Evolutionary conservation across 2,888 invertebrate genomes (phyloP).

Genomic region (Brenthis ino): DNA sequence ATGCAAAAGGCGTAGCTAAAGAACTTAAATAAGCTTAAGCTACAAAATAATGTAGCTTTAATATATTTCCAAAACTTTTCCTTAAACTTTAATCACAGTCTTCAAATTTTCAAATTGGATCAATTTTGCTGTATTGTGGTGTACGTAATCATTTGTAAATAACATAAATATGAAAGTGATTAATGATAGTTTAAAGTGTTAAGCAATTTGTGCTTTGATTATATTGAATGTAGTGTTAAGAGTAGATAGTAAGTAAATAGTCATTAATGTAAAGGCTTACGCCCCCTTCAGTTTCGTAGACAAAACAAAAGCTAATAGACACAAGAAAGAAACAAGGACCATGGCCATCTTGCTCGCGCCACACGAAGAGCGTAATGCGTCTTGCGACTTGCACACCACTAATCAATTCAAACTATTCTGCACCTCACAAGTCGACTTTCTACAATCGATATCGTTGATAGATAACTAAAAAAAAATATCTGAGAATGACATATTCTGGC

Average conservation of each 20-base stretch:
- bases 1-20: constrained; percentile 11
- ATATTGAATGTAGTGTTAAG: constrained; percentile 10
- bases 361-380: constrained; percentile 57
- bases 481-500: no score
- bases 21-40: constrained; percentile 19
- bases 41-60: background rate
- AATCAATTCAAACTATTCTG: constrained; percentile 35
- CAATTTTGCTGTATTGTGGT: background rate
- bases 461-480: no score
- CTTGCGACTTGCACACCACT: constrained; percentile 58
- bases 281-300: constrained; percentile 67
- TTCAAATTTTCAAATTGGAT: background rate
- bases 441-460: no score
- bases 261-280: constrained; percentile 44
- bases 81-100: no score
- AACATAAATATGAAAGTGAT: background rate
- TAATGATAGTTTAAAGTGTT: constrained; percentile 9
- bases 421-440: background rate
- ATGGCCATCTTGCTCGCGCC: constrained; percentile 81
- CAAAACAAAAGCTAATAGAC: constrained; percentile 55
- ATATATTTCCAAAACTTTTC: background rate
- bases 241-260: constrained; percentile 15
- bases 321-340: constrained; percentile 64
- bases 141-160: background rate
- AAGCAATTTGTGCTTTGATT: constrained; percentile 25